These are phyloP conservation scores for Eugnorisma glareosa DNA, from an alignment of 2,888 invertebrate species.

Conservation along the genomic window DNA sequence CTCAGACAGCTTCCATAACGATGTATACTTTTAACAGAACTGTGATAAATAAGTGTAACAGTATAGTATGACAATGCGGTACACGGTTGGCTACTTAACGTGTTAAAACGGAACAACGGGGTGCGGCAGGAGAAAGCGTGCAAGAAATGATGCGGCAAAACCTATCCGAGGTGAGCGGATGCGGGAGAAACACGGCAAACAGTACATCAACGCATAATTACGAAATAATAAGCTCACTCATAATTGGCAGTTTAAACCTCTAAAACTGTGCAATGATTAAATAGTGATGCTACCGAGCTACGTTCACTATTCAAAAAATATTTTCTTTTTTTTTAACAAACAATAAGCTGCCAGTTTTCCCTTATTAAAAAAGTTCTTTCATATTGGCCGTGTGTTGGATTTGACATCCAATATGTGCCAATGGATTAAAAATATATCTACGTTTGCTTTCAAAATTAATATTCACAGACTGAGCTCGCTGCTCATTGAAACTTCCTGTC, in stretches of 20 bases:
- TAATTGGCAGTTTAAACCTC: constrained; percentile 37
- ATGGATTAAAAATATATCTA: constrained; percentile 27
- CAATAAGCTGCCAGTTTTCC: constrained; percentile 36
- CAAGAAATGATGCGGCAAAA: constrained; percentile 77
- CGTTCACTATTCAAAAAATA: constrained; percentile 14
- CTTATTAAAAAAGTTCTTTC: constrained; percentile 55
- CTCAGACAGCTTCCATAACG: constrained; percentile 22
- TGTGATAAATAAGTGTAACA: constrained; percentile 15
- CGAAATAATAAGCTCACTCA: constrained; percentile 74
- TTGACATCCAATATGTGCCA: constrained; percentile 47
- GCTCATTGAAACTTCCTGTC: constrained; percentile 55
- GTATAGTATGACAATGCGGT: constrained; percentile 38
- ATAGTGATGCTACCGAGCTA: constrained; percentile 5
- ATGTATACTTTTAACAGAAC: constrained; percentile 10
- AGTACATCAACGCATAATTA: constrained; percentile 75
- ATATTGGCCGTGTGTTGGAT: constrained; percentile 34
- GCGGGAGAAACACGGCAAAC: constrained; percentile 65
- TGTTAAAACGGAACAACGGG: constrained; percentile 69
- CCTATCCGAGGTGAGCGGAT: constrained; percentile 61
- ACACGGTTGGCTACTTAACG: constrained; percentile 51
- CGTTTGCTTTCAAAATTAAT: constrained; percentile 50
- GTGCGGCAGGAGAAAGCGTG: constrained; percentile 74
- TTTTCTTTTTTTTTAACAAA: constrained; percentile 14
- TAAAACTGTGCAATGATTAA: constrained; percentile 27
- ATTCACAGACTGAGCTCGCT: constrained; percentile 43